phyloP scores from a whole-genome alignment of 2,113 vertebrate species.

The Salvelinus alpinus region DNA sequence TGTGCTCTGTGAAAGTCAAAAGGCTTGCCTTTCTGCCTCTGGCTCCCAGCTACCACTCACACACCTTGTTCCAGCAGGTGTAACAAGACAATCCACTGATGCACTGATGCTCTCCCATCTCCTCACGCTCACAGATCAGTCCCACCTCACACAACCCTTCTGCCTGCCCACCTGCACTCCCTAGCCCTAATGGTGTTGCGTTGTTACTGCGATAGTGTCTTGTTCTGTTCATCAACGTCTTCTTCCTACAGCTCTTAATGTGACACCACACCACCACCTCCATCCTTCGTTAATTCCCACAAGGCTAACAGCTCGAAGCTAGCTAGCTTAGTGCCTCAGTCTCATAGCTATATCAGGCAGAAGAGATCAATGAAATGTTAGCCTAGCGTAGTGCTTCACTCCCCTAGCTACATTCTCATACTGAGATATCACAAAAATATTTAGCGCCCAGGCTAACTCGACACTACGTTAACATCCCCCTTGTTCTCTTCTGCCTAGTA shows the following conservation, averaged over 20 bases:
- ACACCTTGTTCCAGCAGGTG: slow-evolving; percentile 57
- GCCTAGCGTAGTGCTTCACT: slow-evolving; percentile 17
- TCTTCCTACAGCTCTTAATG: slow-evolving; percentile 42
- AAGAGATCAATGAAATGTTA: background rate
- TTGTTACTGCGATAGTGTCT: slow-evolving; percentile 18
- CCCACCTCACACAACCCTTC: background rate
- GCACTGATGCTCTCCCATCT: slow-evolving; percentile 2
- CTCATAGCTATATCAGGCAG: background rate
- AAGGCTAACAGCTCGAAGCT: background rate
- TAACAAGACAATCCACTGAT: slow-evolving; percentile 24
- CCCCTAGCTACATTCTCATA: background rate
- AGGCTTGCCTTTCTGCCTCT: slow-evolving; percentile 11
- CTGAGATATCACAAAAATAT: slow-evolving; percentile 64
- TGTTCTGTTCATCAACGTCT: slow-evolving; percentile 44
- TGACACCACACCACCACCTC: slow-evolving; percentile 45
- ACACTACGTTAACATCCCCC: slow-evolving; percentile 32
- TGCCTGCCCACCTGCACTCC: slow-evolving; percentile 17
- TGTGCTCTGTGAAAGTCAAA: slow-evolving; percentile 30
- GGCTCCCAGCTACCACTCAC: slow-evolving; percentile 14
- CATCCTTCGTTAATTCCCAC: slow-evolving; percentile 24
- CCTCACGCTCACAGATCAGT: slow-evolving; percentile 17
- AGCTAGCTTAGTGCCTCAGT: slow-evolving; percentile 20
- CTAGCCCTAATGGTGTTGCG: slow-evolving; percentile 21
- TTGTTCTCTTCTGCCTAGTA: slow-evolving; percentile 40
- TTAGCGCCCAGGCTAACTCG: slow-evolving; percentile 43